These are phyloP conservation scores for Whitmania pigra DNA, from an alignment of 1,140 invertebrate genomes.

Conservation along the genomic window DNA sequence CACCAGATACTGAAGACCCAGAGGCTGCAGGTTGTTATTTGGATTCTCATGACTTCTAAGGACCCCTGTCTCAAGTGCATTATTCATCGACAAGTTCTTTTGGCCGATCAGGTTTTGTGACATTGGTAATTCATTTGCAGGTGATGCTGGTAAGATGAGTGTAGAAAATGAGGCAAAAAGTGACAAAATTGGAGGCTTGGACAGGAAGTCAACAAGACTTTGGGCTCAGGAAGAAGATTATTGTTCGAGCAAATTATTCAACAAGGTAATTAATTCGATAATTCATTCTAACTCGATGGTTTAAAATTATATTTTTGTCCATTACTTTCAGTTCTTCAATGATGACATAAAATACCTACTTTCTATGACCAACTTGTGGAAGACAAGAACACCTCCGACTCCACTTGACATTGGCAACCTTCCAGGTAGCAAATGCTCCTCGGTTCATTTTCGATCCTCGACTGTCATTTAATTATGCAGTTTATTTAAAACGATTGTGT, in stretches of 20 bases:
- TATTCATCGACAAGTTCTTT: too few relatives aligned
- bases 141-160: constrained; percentile 46
- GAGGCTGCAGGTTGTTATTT: constrained; percentile 51
- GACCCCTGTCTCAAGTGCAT: background rate
- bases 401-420: constrained; percentile 52
- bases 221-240: constrained; percentile 77
- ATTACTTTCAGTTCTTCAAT: constrained; percentile 60
- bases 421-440: constrained; percentile 22
- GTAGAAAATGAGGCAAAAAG: constrained; percentile 43
- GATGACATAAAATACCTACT: constrained; percentile 92
- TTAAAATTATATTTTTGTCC: constrained; percentile 13
- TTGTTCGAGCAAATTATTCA: constrained; percentile 55
- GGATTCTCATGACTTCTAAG: too few relatives aligned
- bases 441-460: background rate
- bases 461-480: background rate
- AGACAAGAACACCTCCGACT: constrained; percentile 64
- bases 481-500: constrained; percentile 3
- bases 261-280: constrained; percentile 40
- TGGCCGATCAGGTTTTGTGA: too few relatives aligned
- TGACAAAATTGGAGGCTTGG: constrained; percentile 53
- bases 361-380: constrained; percentile 88
- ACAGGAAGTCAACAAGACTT: constrained; percentile 66
- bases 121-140: constrained; percentile 31
- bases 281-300: background rate
- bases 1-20: constrained; percentile 86